Base-by-base conservation (phyloP, 2,113 vertebrate species). In the Accipiter virgatus region DNA sequence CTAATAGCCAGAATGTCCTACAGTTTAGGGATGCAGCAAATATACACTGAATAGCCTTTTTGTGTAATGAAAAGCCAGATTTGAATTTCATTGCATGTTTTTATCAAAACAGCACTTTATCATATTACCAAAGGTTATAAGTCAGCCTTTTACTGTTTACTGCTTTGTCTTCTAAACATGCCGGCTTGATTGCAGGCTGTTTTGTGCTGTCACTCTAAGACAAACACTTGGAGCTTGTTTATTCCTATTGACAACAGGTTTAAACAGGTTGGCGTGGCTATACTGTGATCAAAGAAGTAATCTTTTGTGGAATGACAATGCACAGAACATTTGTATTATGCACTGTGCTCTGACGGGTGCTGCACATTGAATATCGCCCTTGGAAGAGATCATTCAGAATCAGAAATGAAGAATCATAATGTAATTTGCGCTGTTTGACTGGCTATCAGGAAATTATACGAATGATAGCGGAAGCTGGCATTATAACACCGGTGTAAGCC, bases 61-160 rank as follows among this genome's bases (percentile, higher is more conserved):
- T 88, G 23, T 88, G 53, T 86, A 96, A 86, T 84, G 71, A 66
- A 83, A 66, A 87, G 8, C 20, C 81, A 86, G 23, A 92, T 82
- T 89, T 95, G 22, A 97, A 82, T 90, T 79, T 77, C 75, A 85
- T 95, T 88, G 5, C 17, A 47, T 90, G 78, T 82, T 88, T 95
- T 93, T 93, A 90, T 53, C 45, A 38, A 91, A 87, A 87, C 59
- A 59, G 32, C 93, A 78, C 43, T 58, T 80, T 81, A 90, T 80
- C 25, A 1, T 96, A 90, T 81, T 96, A 67, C 40, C 67, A 91
- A 77, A 81, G 72, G 43, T 61, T 50, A 59, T 43, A 81, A 92
- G 14, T 95, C 94, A 97, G 88, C 66, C 73, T 94, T 81, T 88
- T 84, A 58, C 72, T 50, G n/a, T 88, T 95, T 94, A 67, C 25